phyloP scores from a whole-genome alignment of 1,140 invertebrate genomes.

The Pectinophora gossypiella region DNA sequence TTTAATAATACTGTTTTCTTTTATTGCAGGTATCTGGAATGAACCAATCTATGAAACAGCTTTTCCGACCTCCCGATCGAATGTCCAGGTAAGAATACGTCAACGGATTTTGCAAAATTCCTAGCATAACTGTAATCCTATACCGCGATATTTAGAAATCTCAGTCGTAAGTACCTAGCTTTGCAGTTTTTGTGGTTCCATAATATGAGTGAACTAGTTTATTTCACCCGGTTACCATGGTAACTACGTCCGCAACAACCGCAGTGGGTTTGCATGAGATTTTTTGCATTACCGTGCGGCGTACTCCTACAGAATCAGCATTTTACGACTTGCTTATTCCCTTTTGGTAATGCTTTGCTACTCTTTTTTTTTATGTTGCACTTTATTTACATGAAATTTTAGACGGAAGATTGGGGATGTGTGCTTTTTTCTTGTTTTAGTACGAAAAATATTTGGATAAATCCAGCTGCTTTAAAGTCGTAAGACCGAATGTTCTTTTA shows the following conservation, averaged over 20 bases:
- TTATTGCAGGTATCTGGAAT: constrained; percentile 64
- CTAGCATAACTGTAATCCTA: too few species aligned
- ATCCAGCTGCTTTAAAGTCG: too few species aligned
- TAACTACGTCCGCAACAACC: neutral
- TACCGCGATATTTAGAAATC: too few species aligned
- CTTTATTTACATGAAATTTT: neutral
- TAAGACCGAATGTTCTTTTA: too few species aligned
- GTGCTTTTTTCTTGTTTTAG: neutral
- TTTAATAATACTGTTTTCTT: neutral
- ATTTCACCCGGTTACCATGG: neutral
- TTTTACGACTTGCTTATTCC: constrained; percentile 20
- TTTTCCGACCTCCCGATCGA: constrained; percentile 45
- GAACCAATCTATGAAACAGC: constrained; percentile 43
- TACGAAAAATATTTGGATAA: too few species aligned
- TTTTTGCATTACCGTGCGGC: constrained; percentile 16
- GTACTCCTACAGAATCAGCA: constrained; percentile 17
- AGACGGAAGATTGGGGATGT: neutral
- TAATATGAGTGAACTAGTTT: neutral
- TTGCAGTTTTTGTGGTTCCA: too few species aligned
- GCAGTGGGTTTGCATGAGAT: constrained; percentile 13
- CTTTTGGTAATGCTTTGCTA: neutral
- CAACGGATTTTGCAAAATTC: too few species aligned
- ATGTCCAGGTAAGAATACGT: constrained; percentile 42
- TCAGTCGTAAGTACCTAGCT: too few species aligned
- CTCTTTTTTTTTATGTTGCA: neutral